phyloP scores from a whole-genome alignment of 2,797 vertebrate genomes.

The Heliangelus exortis region DNA sequence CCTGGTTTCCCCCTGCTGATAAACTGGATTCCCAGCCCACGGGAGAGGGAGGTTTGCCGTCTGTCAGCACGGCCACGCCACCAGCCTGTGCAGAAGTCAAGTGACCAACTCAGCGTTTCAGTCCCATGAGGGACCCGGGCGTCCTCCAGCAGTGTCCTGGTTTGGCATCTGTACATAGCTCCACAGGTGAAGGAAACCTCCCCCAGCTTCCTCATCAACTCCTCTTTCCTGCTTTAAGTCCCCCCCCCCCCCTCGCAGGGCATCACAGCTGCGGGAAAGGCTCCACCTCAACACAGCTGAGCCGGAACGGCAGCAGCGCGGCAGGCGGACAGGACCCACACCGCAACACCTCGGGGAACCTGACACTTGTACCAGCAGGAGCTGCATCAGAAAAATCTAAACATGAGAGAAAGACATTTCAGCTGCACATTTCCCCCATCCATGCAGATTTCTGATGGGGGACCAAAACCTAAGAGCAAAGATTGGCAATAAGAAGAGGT shows the following conservation, averaged over 20 bases:
- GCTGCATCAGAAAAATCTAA: neutral
- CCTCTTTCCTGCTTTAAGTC: neutral
- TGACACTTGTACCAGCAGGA: neutral
- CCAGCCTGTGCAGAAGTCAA: neutral
- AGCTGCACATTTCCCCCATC: neutral
- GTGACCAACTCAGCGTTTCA: neutral
- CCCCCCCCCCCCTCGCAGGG: rapidly evolving
- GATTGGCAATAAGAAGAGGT: neutral
- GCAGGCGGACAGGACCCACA: neutral
- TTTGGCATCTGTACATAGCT: neutral
- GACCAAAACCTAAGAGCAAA: neutral
- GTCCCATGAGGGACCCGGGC: neutral
- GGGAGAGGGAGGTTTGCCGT: neutral
- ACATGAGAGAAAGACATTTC: neutral
- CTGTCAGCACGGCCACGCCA: neutral
- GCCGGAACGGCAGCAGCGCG: neutral
- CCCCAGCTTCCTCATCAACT: rapidly evolving
- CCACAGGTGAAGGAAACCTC: neutral
- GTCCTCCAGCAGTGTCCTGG: neutral
- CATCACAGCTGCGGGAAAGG: rapidly evolving
- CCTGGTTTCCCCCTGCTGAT: neutral
- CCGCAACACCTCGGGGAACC: neutral
- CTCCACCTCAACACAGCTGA: neutral
- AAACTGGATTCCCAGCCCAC: neutral
- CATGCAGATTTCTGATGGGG: rapidly evolving